A percentile compares a stretch with the other conserved stretches of the same genome.
These are phyloP conservation scores for Phyllotreta cruciferae DNA, from an alignment of 2,888 invertebrate genomes.

Conservation along the genomic window DNA sequence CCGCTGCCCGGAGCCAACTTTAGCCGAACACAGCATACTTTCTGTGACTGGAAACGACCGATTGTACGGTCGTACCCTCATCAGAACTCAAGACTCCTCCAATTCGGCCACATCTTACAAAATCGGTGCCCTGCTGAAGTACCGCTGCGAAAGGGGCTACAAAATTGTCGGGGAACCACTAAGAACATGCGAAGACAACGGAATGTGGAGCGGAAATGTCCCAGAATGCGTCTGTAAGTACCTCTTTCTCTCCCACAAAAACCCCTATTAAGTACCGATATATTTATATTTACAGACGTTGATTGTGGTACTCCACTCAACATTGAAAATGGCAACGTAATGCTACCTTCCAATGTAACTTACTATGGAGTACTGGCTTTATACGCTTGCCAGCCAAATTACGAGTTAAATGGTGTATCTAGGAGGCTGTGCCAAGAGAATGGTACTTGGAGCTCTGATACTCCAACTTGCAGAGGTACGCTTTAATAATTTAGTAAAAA, in stretches of 20 bases:
- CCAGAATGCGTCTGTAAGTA: conserved; percentile 85
- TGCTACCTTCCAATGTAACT: conserved; percentile 84
- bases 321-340: conserved; percentile 78
- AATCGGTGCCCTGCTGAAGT: conserved; percentile 85
- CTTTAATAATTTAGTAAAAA: neutral
- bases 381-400: conserved; percentile 84
- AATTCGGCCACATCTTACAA: conserved; percentile 80
- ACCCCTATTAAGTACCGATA: neutral
- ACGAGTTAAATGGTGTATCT: conserved; percentile 82
- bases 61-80: conserved; percentile 84
- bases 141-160: conserved; percentile 88
- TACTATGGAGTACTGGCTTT: conserved; percentile 86
- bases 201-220: conserved; percentile 83
- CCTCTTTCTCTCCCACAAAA: neutral
- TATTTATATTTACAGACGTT: conserved; percentile 67
- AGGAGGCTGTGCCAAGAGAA: conserved; percentile 85
- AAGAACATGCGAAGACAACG: conserved; percentile 85
- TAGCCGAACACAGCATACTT: conserved; percentile 84
- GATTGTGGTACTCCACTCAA: conserved; percentile 83
- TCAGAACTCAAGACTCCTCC: conserved; percentile 73
- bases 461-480: conserved; percentile 80
- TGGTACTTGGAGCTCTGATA: conserved; percentile 88
- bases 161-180: conserved; percentile 85
- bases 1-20: conserved; percentile 82
- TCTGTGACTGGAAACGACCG: conserved; percentile 92